Percentiles rank a stretch among this genome's conserved stretches.
Conservation (phyloP, 2,888 invertebrate species). For the Physocephala rufipes region DNA sequence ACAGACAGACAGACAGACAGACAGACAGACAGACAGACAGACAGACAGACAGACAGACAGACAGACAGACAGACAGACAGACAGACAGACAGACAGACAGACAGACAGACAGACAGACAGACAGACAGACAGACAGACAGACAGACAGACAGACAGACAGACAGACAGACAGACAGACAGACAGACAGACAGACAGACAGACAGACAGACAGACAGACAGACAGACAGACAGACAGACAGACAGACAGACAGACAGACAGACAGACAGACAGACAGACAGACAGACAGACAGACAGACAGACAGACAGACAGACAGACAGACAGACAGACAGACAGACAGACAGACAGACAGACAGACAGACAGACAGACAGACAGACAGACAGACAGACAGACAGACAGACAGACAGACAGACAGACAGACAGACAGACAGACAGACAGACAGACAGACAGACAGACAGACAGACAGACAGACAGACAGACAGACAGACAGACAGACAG, state of each 20-base stretch:
- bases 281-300: constrained; percentile 20
- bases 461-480: constrained; percentile 20
- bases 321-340: constrained; percentile 20
- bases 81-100: constrained; percentile 20
- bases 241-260: constrained; percentile 20
- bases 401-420: constrained; percentile 20
- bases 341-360: constrained; percentile 20
- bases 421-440: constrained; percentile 20
- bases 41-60: constrained; percentile 20
- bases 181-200: constrained; percentile 20
- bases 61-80: constrained; percentile 20
- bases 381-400: constrained; percentile 20
- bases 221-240: constrained; percentile 20
- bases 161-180: constrained; percentile 20
- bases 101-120: constrained; percentile 20
- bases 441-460: constrained; percentile 20
- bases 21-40: constrained; percentile 20
- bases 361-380: constrained; percentile 20
- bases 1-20: constrained; percentile 20
- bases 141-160: constrained; percentile 20
- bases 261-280: constrained; percentile 20
- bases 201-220: constrained; percentile 20
- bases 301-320: constrained; percentile 20
- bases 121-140: constrained; percentile 20
- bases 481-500: constrained; percentile 20